A percentile compares a stretch with the other conserved stretches of the same genome.
phyloP scores from a whole-genome alignment of 2,113 vertebrate species.

The Pyxicephalus adspersus region DNA sequence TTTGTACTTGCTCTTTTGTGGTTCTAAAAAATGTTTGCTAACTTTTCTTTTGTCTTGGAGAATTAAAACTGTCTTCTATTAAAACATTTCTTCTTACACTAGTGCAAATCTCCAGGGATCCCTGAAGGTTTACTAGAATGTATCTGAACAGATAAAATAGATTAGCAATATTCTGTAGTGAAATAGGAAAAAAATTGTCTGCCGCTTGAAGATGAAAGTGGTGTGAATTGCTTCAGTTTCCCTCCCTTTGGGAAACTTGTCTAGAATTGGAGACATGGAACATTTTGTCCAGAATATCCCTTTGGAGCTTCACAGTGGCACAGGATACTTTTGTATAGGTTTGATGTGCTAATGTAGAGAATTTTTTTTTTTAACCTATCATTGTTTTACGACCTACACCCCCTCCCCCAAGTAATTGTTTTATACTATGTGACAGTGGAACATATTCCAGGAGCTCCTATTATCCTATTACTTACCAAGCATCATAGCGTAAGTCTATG shows the following conservation, averaged over 20 bases:
- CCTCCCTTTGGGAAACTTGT: neutral
- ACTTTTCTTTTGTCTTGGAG: constrained; percentile 6
- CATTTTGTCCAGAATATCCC: neutral
- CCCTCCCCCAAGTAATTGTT: too few species aligned
- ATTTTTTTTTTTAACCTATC: too few species aligned
- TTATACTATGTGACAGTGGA: too few species aligned
- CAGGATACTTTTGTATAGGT: neutral
- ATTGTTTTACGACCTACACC: too few species aligned
- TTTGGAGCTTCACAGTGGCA: neutral
- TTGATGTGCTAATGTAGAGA: neutral
- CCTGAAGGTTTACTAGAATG: neutral
- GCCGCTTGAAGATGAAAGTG: constrained; percentile 20
- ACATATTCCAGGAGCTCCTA: too few species aligned
- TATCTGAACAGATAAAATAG: constrained; percentile 1
- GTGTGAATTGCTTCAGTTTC: constrained; percentile 10
- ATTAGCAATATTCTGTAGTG: constrained; percentile 7
- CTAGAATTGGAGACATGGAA: neutral
- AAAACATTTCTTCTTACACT: neutral
- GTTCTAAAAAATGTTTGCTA: constrained; percentile 6
- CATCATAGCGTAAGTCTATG: too few species aligned
- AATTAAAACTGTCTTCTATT: neutral
- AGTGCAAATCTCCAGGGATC: neutral
- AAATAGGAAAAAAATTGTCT: constrained; percentile 14
- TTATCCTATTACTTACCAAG: too few species aligned
- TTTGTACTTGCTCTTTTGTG: neutral